These are phyloP conservation scores for Caenorhabditis zanzibari DNA, from an alignment of 2,888 invertebrate genomes.

Conservation along the genomic window DNA sequence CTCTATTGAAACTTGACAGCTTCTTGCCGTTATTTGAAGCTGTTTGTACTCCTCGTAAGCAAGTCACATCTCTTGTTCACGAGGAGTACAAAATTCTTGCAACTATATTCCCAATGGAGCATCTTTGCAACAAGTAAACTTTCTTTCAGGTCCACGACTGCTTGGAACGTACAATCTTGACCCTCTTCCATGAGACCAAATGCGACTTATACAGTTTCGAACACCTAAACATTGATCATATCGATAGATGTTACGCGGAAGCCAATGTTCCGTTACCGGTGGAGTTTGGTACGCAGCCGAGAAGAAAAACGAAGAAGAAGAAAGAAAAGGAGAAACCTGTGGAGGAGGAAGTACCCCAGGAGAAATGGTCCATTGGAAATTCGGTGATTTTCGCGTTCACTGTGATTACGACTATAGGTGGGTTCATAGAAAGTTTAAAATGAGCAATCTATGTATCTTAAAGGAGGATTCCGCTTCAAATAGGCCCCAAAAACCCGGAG, in stretches of 20 bases:
- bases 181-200: constrained; percentile 57
- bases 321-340: constrained; percentile 51
- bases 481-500: too few species aligned
- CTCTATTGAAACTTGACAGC: too few species aligned
- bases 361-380: constrained; percentile 80
- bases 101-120: neutral
- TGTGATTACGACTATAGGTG: constrained; percentile 82
- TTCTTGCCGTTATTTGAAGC: too few species aligned
- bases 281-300: neutral
- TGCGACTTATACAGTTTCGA: constrained; percentile 64
- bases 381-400: constrained; percentile 81
- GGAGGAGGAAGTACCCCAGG: constrained; percentile 39
- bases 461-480: too few species aligned
- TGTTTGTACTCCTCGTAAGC: too few species aligned
- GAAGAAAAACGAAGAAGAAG: constrained; percentile 30
- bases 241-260: constrained; percentile 69
- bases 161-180: constrained; percentile 52
- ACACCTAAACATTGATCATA: constrained; percentile 64
- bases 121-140: neutral
- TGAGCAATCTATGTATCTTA: too few species aligned
- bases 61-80: too few species aligned
- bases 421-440: neutral
- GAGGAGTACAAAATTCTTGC: too few species aligned
- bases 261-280: constrained; percentile 51
- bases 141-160: constrained; percentile 64